A percentile compares a stretch with the other conserved stretches of the same genome.
Evolutionary conservation across 1,140 invertebrate species (phyloP).

Genomic region (Zaprionus taronus): DNA sequence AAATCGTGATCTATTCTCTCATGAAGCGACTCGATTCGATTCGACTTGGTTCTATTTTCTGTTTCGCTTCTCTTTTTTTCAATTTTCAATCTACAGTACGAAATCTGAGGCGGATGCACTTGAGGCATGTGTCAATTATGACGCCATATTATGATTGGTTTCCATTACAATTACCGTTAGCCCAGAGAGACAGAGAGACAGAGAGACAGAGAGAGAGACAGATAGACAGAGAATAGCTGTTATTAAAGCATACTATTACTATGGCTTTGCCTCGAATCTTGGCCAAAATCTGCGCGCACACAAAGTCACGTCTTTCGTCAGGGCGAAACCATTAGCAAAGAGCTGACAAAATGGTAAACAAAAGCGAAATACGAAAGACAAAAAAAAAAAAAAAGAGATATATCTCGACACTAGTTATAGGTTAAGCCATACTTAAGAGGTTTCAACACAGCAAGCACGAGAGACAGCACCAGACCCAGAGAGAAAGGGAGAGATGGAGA

Average conservation of each 20-base stretch:
- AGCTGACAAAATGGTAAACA: constrained; percentile 56
- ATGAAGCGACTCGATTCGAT: background rate
- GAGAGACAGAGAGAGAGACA: too few species aligned
- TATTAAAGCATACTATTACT: constrained; percentile 56
- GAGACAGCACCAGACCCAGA: background rate
- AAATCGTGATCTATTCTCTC: constrained; percentile 61
- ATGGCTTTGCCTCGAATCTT: constrained; percentile 46
- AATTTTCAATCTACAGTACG: constrained; percentile 26
- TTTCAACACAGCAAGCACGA: constrained; percentile 4
- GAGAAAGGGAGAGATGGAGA: background rate
- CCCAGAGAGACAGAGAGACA: background rate
- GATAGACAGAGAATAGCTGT: constrained; percentile 39
- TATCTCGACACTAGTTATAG: constrained; percentile 15
- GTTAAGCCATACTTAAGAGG: constrained; percentile 36
- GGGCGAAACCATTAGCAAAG: constrained; percentile 44
- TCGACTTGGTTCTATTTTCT: constrained; percentile 5
- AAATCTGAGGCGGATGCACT: constrained; percentile 71
- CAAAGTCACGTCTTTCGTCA: constrained; percentile 55
- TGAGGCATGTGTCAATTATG: constrained; percentile 80
- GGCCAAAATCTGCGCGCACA: constrained; percentile 46
- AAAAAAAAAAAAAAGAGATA: constrained; percentile 28
- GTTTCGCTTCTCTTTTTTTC: constrained; percentile 11
- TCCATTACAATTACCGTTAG: constrained; percentile 61
- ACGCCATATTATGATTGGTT: constrained; percentile 68
- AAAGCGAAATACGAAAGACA: constrained; percentile 31